These are phyloP conservation scores for Tigriopus californicus DNA, from an alignment of 2,888 invertebrate species.

Conservation along the genomic window DNA sequence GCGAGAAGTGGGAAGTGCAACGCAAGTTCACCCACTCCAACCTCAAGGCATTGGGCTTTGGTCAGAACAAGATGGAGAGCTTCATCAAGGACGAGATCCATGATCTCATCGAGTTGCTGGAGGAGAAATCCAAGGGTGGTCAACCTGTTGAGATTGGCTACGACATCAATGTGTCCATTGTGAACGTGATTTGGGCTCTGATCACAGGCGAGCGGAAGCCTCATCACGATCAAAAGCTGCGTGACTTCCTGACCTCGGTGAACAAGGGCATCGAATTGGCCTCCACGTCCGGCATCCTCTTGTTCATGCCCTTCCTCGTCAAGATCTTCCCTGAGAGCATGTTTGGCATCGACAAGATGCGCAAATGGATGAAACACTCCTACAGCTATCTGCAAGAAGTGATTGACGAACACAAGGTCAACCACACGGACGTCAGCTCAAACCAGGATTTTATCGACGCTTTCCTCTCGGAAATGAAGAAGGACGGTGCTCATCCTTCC, in stretches of 20 bases:
- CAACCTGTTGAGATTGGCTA: conserved; percentile 3
- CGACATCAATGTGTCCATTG: conserved; percentile 2
- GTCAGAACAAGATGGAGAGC: neutral
- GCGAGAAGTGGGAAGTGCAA: conserved; percentile 2
- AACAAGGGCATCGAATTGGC: neutral
- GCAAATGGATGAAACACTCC: neutral
- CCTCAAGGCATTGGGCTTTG: neutral
- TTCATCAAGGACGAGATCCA: neutral
- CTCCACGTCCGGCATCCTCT: conserved; percentile 10
- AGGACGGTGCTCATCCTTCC: neutral
- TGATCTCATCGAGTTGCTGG: neutral
- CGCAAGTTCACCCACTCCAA: neutral
- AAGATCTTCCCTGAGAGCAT: conserved; percentile 2
- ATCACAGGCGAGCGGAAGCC: conserved; percentile 4
- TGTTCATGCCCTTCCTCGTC: conserved; percentile 7
- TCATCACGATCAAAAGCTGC: neutral
- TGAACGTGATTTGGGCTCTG: conserved; percentile 11
- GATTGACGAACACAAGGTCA: conserved; percentile 16
- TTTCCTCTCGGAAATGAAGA: conserved; percentile 18
- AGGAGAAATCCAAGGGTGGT: neutral
- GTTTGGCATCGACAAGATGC: neutral
- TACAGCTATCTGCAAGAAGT: neutral
- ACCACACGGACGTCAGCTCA: neutral
- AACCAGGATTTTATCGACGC: conserved; percentile 19
- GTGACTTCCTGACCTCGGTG: neutral